Evolutionary conservation across 2,797 vertebrate species (phyloP).

Genomic region (Oreonectes daqikongensis): DNA sequence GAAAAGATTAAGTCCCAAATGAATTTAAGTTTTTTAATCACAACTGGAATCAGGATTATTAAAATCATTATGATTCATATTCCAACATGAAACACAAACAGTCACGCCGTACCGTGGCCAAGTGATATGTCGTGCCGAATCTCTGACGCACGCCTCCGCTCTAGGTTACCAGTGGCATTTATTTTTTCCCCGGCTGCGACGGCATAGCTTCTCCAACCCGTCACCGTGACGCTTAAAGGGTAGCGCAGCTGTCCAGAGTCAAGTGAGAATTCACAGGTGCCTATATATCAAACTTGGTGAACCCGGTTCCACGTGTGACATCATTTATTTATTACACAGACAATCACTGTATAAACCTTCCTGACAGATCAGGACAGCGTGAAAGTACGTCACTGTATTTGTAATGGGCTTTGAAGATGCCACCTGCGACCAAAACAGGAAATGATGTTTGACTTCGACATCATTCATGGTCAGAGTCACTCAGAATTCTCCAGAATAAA

Average conservation of each 20-base stretch:
- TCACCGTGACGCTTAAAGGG: conserved; percentile 31
- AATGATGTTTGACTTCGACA: not conserved
- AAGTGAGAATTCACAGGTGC: conserved; percentile 42
- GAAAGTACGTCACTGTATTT: not conserved
- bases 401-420: not conserved
- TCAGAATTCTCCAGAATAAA: not conserved
- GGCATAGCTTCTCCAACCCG: conserved; percentile 14
- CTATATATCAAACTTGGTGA: conserved; percentile 20
- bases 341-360: not conserved
- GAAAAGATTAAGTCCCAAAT: not conserved
- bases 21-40: not conserved
- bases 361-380: not conserved
- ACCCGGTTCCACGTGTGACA: not conserved
- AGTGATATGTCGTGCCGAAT: not conserved
- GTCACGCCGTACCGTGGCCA: conserved; percentile 6
- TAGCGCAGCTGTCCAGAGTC: conserved; percentile 50
- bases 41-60: not conserved
- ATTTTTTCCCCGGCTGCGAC: conserved; percentile 30
- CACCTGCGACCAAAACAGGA: conserved; percentile 24
- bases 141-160: conserved; percentile 25
- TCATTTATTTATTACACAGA: conserved; percentile 6
- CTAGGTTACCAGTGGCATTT: conserved; percentile 45
- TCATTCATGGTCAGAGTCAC: not conserved
- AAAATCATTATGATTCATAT: not conserved
- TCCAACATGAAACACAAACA: not conserved